Evolutionary conservation across 1,140 invertebrate genomes (phyloP).

Genomic region (Drosophila ohnishii): DNA sequence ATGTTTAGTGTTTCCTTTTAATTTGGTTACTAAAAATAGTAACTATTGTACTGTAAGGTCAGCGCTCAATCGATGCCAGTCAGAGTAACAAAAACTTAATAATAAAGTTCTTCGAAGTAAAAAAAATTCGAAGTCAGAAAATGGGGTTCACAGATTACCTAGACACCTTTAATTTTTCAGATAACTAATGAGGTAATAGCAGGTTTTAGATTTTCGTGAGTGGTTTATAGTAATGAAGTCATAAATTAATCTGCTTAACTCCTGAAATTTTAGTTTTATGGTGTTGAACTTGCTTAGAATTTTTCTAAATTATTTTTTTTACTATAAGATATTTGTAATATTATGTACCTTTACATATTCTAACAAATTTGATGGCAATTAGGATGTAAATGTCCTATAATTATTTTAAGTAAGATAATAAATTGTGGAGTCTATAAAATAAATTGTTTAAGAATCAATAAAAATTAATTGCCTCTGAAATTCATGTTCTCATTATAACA

Average conservation of each 20-base stretch:
- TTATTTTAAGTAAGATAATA: neutral
- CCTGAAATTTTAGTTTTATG: neutral
- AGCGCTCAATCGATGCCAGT: conserved; percentile 3
- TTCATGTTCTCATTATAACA: neutral
- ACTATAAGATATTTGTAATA: neutral
- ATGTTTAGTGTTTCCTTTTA: neutral
- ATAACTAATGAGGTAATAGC: conserved; percentile 3
- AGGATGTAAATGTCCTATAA: neutral
- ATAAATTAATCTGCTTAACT: neutral
- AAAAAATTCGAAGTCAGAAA: neutral
- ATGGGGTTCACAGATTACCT: neutral
- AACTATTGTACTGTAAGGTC: neutral
- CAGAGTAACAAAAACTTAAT: neutral
- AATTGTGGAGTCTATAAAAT: no score
- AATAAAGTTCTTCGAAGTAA: neutral
- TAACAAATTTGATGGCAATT: neutral
- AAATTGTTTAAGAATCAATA: neutral
- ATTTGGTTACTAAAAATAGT: conserved; percentile 1
- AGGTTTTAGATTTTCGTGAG: neutral
- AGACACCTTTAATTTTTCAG: neutral
- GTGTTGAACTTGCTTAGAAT: neutral
- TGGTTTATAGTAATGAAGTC: neutral
- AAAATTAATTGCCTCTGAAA: neutral
- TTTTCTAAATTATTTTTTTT: neutral
- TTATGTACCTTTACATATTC: no score